phyloP scores from a whole-genome alignment of 2,797 vertebrate species.

The Eulemur albifrons region DNA sequence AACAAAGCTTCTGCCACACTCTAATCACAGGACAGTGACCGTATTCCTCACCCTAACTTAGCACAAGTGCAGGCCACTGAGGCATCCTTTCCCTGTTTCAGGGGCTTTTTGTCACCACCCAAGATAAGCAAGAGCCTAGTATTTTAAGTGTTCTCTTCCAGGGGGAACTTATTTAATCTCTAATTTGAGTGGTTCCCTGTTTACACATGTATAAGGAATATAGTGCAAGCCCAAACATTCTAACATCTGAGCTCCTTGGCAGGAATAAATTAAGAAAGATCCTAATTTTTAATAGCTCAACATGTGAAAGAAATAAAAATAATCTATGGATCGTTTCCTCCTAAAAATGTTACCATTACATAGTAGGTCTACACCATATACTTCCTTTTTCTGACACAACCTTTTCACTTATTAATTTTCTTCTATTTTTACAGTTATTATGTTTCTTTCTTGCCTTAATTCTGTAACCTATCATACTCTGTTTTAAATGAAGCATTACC shows the following conservation, averaged over 20 bases:
- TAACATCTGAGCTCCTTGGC: neutral
- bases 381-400: slow-evolving; percentile 29
- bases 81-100: neutral
- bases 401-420: neutral
- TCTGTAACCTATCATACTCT: neutral
- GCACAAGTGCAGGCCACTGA: neutral
- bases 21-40: neutral
- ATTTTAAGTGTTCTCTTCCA: slow-evolving; percentile 23
- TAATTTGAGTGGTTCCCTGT: neutral
- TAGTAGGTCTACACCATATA: neutral
- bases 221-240: slow-evolving; percentile 14
- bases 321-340: neutral
- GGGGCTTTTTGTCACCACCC: neutral
- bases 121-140: neutral
- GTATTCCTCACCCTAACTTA: neutral
- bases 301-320: slow-evolving; percentile 53
- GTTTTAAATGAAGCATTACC: neutral
- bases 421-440: neutral
- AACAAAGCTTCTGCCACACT: neutral
- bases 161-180: neutral
- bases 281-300: slow-evolving; percentile 51
- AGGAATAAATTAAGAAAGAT: slow-evolving; percentile 59
- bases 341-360: neutral
- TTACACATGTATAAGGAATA: slow-evolving; percentile 8
- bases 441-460: slow-evolving; percentile 18